phyloP scores from a whole-genome alignment of 2,888 invertebrate species.

The Gymnoscelis rufifasciata region DNA sequence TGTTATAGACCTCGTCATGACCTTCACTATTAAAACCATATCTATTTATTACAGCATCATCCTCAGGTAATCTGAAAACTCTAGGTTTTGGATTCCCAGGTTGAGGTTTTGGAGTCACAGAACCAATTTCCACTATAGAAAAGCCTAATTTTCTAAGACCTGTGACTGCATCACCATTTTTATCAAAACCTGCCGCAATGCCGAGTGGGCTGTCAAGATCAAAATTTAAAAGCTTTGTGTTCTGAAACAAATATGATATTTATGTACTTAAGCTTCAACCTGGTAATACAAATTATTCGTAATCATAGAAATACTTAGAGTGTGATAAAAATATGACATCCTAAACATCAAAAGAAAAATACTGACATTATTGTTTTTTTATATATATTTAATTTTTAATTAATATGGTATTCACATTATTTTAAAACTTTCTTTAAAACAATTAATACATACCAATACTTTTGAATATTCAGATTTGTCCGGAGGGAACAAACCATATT shows the following conservation, averaged over 20 bases:
- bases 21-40: constrained; percentile 96
- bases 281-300: too few relatives aligned
- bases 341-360: too few relatives aligned
- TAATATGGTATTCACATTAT: too few relatives aligned
- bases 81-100: constrained; percentile 95
- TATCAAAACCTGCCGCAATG: constrained; percentile 99
- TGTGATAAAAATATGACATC: too few relatives aligned
- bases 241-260: constrained; percentile 76
- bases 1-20: constrained; percentile 84
- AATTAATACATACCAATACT: constrained; percentile 80
- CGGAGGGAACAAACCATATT: constrained; percentile 85
- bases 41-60: constrained; percentile 95
- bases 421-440: too few relatives aligned
- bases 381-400: too few relatives aligned
- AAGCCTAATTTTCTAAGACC: constrained; percentile 92
- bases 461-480: constrained; percentile 80
- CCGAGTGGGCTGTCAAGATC: constrained; percentile 94
- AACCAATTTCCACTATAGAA: constrained; percentile 97
- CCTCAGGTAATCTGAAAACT: constrained; percentile 91
- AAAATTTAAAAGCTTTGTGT: constrained; percentile 84
- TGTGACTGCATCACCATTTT: constrained; percentile 93
- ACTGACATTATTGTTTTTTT: background rate
- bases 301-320: too few relatives aligned
- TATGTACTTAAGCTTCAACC: too few relatives aligned
- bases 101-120: constrained; percentile 96